A percentile compares a stretch with the other conserved stretches of the same genome.
Conservation (phyloP, 2,113 vertebrate genomes). For the Mormoops blainvillei region DNA sequence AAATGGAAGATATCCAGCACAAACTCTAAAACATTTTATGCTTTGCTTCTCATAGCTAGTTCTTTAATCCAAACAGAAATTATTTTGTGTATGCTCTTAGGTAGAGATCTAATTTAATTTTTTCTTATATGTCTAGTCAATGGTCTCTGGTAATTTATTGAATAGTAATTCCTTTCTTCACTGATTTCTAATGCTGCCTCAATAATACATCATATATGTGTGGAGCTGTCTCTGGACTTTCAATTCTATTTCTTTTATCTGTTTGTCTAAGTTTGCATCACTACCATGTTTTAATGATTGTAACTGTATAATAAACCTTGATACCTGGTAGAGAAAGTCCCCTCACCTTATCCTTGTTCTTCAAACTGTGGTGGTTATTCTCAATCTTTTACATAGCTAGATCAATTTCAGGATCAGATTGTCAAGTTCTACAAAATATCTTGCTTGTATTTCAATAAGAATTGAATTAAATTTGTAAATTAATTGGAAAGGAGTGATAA, state of each 20-base stretch:
- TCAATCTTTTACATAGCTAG: neutral
- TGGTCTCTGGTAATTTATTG: neutral
- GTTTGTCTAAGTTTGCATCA: neutral
- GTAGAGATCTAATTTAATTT: neutral
- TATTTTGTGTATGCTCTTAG: neutral
- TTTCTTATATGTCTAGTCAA: neutral
- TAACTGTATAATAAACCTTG: neutral
- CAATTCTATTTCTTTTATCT: neutral
- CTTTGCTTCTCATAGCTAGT: neutral
- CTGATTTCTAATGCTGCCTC: neutral
- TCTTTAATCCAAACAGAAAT: neutral
- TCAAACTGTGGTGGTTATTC: neutral
- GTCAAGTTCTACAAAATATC: neutral
- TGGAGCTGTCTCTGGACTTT: neutral
- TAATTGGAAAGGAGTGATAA: neutral
- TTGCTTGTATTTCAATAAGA: neutral
- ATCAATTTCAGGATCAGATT: neutral
- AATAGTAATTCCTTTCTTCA: neutral
- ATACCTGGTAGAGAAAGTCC: neutral
- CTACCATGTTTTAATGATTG: neutral
- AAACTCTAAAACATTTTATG: neutral
- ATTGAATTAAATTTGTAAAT: conserved; percentile 6
- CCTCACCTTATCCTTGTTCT: neutral
- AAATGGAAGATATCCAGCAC: neutral
- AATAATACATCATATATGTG: neutral